Percentiles rank a stretch among this genome's conserved stretches.
Evolutionary conservation across 2,113 vertebrate species (phyloP).

Genomic region (Girardinichthys multiradiatus): DNA sequence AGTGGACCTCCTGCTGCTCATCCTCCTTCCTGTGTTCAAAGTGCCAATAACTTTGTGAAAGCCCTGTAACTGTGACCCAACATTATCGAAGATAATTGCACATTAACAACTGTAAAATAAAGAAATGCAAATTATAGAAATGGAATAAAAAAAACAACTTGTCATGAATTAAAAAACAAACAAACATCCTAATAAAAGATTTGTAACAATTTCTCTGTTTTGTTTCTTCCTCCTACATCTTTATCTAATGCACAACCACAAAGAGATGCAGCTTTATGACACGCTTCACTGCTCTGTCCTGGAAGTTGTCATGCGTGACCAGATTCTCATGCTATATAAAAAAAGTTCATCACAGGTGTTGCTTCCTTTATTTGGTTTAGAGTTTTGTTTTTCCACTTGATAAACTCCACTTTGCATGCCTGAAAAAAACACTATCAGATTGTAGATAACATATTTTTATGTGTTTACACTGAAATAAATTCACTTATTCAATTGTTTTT

Average conservation of each 20-base stretch:
- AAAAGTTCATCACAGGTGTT: conserved; percentile 3
- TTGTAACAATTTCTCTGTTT: conserved; percentile 85
- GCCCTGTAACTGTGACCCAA: conserved; percentile 86
- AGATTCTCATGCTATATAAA: conserved; percentile 9
- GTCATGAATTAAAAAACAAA: conserved; percentile 79
- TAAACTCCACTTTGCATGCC: conserved; percentile 7
- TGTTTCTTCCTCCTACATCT: background rate
- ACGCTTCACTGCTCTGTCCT: conserved; percentile 31
- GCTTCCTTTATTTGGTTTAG: conserved; percentile 30
- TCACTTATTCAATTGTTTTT: background rate
- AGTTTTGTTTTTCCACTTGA: conserved; percentile 15
- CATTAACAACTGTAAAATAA: conserved; percentile 93
- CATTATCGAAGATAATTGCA: conserved; percentile 90
- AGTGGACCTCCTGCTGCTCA: conserved; percentile 73
- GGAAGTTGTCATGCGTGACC: conserved; percentile 20
- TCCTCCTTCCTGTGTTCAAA: conserved; percentile 86
- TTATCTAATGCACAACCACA: background rate
- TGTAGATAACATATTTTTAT: background rate
- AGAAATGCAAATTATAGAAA: conserved; percentile 81
- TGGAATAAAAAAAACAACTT: conserved; percentile 76
- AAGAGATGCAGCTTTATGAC: background rate
- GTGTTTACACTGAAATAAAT: background rate
- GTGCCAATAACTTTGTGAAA: conserved; percentile 92
- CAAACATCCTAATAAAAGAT: conserved; percentile 88
- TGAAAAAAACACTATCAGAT: background rate